Evolutionary conservation across 2,888 invertebrate genomes (phyloP), one percentile per base, ranked within the genome.

Genomic region (Mythimna albipuncta): DNA sequence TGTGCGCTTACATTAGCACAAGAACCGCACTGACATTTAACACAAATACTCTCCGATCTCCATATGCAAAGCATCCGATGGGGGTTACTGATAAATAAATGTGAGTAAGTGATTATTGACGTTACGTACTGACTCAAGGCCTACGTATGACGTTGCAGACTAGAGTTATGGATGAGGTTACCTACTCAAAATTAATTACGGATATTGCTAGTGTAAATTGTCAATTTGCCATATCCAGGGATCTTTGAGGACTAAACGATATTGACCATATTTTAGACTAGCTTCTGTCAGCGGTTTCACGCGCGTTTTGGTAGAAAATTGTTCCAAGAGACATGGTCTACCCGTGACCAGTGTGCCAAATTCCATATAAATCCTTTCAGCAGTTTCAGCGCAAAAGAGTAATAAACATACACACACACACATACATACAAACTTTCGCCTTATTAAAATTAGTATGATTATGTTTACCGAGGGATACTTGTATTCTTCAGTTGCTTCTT

Each of bases 61-160:
- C 84, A 85, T 87, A 88, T 86, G 89, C 88, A 89, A 90, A 91
- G 87, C 78, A 85, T 86, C 81, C 83, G 89, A 90, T 91, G 87
- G 87, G 79, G 84, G 81, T 85, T 88, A 88, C 86, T 88, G 90
- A 93, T 91, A 93, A 88, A 90, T 89, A 88, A 89, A 91, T 89
- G 84, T 87, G 83, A 85, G 89, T 88, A 85, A 84, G 82, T 85
- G 83, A 78, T 82, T 84, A 84, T 86, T 86, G 86, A 85, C 79
- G 77, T 69, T 58, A 50, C n/a, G 62, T n/a, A 69, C 75, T 75
- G 62, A 69, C 69, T 76, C 76, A 62, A 62, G 41, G 50, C 59
- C 64, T 44, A 52, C 26, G 78, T 67, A 66, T 38, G 38, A 62
- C 13, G 47, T 50, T 35, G n/a, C 19, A 10, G 26, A 11, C 47